Evolutionary conservation across 2,888 invertebrate species (phyloP), one percentile per base, ranked within the genome.

Genomic region (Chaetoderma sp.): DNA sequence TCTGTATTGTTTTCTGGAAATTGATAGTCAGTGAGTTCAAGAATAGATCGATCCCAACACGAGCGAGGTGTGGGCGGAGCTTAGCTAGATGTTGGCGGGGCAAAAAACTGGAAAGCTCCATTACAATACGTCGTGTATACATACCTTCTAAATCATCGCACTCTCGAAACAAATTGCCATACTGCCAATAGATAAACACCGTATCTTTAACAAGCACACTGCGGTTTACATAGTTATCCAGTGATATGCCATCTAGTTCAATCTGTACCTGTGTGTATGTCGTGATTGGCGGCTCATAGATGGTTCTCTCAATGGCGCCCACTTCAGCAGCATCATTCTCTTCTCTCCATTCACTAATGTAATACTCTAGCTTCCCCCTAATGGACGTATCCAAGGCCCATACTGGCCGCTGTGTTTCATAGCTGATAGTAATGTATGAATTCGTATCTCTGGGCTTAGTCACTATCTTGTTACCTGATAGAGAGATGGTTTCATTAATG

Each of bases 121-220:
- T 4, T 49, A 49, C 18, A 3, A 23, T 2, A 16, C n/a, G 30
- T 13, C 10, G n/a, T 55, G 16, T 33, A n/a, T 39, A 44, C 67
- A 49, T 77, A 82, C 81, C 77, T 75, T 80, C 81, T 47, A 82
- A 63, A 47, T 74, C 74, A 63, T 82, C 80, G 66, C 82, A 82
- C 30, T 82, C 78, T 42, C 79, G 58, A 57, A 80, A 82, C 28
- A 80, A 65, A 60, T 82, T 82, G 2, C 78, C 80, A 65, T 81
- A 80, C 55, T 82, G 78, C 16, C 70, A 50, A 59, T 73, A 82
- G 8, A 82, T 61, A 5, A 77, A 68, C 1, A 78, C 63, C 25
- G 59, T 55, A 4, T 44, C 36, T 39, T 45, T 47, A 16, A 21
- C 18, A 4, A 52, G 30, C 10, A 32, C 6, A 18, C 60, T 57